Base-by-base conservation (phyloP, 2,797 vertebrate species). In the Microctenopoma steveboyesi region DNA sequence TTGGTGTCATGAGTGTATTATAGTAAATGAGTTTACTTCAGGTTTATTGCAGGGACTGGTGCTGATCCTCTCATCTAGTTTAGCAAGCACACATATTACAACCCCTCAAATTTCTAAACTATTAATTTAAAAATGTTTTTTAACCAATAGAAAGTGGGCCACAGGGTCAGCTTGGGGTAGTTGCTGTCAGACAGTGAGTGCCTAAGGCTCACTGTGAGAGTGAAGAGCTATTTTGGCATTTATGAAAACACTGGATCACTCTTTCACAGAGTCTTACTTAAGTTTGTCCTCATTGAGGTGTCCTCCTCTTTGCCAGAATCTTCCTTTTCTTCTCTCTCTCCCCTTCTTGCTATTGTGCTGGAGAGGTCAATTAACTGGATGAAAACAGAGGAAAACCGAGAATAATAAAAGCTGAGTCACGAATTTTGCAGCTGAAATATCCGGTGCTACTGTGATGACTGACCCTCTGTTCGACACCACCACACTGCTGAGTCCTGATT, bases 291-390 rank as follows among this genome's bases (percentile, higher is more conserved):
- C 93, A 22, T 14, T 86, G 62, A 94, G 88, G 55, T 82, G 94
- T 95, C 69, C 75, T 91, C 77, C 93, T 93, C 1, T 94, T 93
- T 0, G 91, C 91, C 84, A 94, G 81, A 56, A 94, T 93, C 82
- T 94, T 94, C 83, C 53, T 92, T 70, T 94, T 94, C 89, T 94
- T 94, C 85, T 94, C 93, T 46, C 92, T 90, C 83, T 94, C 92
- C 92, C 93, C 64, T 56, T 92, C 72, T 89, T 92, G 33, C 84
- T 86, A 0, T 94, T 93, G 57, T 87, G 89, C 90, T 94, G 85
- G 15, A 78, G 22, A 0, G 35, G 49, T 59, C 43, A 60, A 68
- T 49, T 9, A 50, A 55, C 4, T 16, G 25, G 15, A 35, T 13
- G n/a, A 16, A 2, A 39, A 45, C 1, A 58, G 42, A 13, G 63